These are phyloP conservation scores for Haemorhous mexicanus DNA, from an alignment of 2,113 vertebrate genomes.

Conservation along the genomic window DNA sequence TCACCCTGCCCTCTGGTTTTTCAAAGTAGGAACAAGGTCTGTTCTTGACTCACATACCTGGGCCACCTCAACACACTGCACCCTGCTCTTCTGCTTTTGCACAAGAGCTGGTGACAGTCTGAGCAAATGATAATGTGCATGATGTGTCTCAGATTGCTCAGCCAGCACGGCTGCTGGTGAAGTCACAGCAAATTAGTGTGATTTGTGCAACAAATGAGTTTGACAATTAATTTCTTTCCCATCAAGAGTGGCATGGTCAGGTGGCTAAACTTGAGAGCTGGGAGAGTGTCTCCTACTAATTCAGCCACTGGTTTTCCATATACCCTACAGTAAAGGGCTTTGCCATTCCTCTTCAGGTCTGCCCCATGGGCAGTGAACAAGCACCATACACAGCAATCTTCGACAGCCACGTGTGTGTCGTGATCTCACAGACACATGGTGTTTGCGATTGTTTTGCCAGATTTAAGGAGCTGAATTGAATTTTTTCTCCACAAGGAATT, in stretches of 20 bases:
- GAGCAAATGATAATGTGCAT: accelerated
- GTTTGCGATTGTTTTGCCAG: accelerated
- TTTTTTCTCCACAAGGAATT: background rate
- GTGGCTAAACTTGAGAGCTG: background rate
- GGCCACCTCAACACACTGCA: background rate
- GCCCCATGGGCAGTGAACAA: background rate
- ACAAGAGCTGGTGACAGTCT: background rate
- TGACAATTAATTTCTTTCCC: background rate
- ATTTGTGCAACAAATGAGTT: background rate
- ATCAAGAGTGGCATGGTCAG: background rate
- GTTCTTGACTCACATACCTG: background rate
- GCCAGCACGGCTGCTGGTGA: background rate
- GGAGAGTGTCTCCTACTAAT: background rate
- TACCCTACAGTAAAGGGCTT: background rate
- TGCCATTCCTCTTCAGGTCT: background rate
- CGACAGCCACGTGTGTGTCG: accelerated
- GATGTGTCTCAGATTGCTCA: background rate
- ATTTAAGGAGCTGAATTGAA: background rate
- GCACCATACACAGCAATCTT: accelerated
- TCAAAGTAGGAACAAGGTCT: accelerated
- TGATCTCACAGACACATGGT: accelerated
- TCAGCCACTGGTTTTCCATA: accelerated
- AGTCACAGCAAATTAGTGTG: background rate
- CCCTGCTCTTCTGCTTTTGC: background rate
- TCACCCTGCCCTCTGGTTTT: accelerated